Evolutionary conservation across 1,140 invertebrate genomes (phyloP), one percentile per base, ranked within the genome.

Genomic region (Meloidogyne hapla): DNA sequence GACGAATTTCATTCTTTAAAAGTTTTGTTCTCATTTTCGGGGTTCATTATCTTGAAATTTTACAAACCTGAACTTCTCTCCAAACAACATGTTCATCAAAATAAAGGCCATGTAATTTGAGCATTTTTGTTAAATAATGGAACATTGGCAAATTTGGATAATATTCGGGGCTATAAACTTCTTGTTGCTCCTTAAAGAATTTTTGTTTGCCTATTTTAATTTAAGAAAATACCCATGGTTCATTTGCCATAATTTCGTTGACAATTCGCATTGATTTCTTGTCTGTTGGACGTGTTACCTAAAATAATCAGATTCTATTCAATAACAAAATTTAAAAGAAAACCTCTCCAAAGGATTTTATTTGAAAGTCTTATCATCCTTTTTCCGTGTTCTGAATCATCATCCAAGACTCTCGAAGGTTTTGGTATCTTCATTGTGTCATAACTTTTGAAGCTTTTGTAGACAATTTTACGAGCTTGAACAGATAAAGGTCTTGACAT

Each of bases 131-230:
- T 15, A 86, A 67, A 72, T 86, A 87, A 71, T 86, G 85, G 48
- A 86, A 87, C 85, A 86, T 86, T 21, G 85, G 85, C 69, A 76
- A 69, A 73, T 87, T 87, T 18, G 85, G 86, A 67, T 79, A 87
- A 72, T 86, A 86, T 18, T 80, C 71, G 28, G 74, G 66, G 26
- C 72, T 74, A n/a, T 82, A 79, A 23, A 81, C 74, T 56, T 81
- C 83, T 56, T 76, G 80, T 42, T 86, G 83, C 61, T 86, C 85
- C 25, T 73, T 28, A 25, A 21, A 56, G 9, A 65, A 13, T 12
- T 65, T 26, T 26, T 26, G n/a, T n/a, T n/a, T n/a, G n/a, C n/a
- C n/a, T n/a, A n/a, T n/a, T n/a, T n/a, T n/a, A n/a, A n/a, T n/a
- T n/a, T n/a, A n/a, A 45, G n/a, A 25, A 64, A 23, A 56, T 63